Evolutionary conservation across 2,113 vertebrate species (phyloP), one percentile per base, ranked within the genome.

Genomic region (Varanus salvator): DNA sequence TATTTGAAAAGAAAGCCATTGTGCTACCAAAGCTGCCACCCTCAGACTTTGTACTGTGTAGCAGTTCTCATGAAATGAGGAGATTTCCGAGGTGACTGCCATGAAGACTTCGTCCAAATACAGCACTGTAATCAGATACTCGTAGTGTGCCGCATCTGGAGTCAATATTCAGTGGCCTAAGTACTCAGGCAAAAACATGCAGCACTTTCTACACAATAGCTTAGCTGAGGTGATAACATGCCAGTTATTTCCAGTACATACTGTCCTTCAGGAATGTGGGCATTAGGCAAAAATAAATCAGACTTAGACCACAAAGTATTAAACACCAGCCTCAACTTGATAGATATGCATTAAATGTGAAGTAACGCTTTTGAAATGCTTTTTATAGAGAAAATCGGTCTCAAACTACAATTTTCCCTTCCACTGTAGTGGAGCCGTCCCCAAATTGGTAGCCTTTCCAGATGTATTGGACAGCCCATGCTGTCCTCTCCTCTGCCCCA

Each of bases 111-210:
- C 75, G 31, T 75, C 71, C 84, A 50, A 85, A 71, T 38, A 85
- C 66, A 72, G 17, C 17, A 50, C 38, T 52, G 29, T 12, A 85
- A 72, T 52, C 25, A 34, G 64, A 80, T 71, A 71, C 23, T 50
- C 27, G 50, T 34, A 57, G 19, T 29, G 60, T 74, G 80, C 54
- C 27, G 50, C 21, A 3, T 52, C 34, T 38, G 3, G 38, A 87
- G 54, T 64, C 54, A 88, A 48, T 44, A 82, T 74, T 88, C n/a
- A 34, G 34, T 88, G 68, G 50, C n/a, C 31, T 52, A 74, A 74
- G 27, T 31, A 17, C 15, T 11, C 31, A 3, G 80, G n/a, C 8
- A 44, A 88, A 74, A 81, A 88, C 44, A 29, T 72, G 48, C 6
- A 71, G 3, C 31, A 27, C 11, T 19, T 23, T 57, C 52, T 71